phyloP scores from a whole-genome alignment of 2,113 vertebrate genomes.

The Blennius ocellaris region DNA sequence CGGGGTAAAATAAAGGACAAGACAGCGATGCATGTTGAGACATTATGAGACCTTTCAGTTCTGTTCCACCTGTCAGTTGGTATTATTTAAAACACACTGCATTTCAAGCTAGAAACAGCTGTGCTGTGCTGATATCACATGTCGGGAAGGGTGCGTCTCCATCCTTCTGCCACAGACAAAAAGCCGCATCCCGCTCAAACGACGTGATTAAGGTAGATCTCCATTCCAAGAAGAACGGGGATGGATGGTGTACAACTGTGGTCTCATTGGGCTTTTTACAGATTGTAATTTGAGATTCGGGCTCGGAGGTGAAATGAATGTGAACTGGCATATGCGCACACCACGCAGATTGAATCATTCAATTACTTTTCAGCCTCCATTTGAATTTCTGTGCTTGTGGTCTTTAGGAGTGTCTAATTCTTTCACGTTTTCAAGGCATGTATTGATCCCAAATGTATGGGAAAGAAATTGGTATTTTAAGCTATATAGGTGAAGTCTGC shows the following conservation, averaged over 20 bases:
- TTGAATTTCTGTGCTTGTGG: conserved; percentile 21
- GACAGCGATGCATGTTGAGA: not conserved
- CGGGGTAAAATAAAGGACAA: conserved; percentile 3
- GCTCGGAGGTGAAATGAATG: conserved; percentile 65
- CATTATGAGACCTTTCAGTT: conserved; percentile 21
- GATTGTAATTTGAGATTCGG: conserved; percentile 65
- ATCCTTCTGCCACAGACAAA: conserved; percentile 28
- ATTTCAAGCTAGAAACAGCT: conserved; percentile 43
- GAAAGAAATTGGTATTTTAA: conserved; percentile 19
- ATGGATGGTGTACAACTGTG: conserved; percentile 23
- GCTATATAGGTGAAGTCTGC: conserved; percentile 9
- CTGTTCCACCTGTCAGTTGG: conserved; percentile 21
- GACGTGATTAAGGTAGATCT: conserved; percentile 63
- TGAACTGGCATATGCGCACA: conserved; percentile 48
- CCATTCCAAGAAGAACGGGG: conserved; percentile 36
- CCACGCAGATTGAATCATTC: conserved; percentile 62
- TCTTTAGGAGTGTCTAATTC: conserved; percentile 34
- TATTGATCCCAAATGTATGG: conserved; percentile 32
- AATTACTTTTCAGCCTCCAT: conserved; percentile 53
- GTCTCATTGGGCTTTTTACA: conserved; percentile 43
- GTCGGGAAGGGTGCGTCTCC: conserved; percentile 32
- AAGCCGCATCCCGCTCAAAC: conserved; percentile 44
- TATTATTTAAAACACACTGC: conserved; percentile 46
- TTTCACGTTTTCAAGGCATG: conserved; percentile 26
- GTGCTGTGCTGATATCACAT: conserved; percentile 37